phyloP scores from a whole-genome alignment of 1,140 invertebrate species.

The Grapholita molesta region DNA sequence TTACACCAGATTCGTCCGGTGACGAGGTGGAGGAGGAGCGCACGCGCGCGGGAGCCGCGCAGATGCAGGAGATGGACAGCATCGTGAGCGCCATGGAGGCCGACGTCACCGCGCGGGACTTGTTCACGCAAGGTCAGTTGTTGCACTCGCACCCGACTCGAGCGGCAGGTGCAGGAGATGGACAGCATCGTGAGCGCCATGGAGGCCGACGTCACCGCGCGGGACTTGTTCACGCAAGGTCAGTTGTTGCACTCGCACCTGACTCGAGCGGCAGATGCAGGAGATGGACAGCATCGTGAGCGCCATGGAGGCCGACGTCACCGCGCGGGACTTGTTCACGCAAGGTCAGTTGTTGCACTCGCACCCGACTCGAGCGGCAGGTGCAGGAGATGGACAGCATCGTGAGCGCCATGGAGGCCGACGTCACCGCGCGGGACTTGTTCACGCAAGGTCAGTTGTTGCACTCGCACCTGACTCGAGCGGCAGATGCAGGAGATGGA shows the following conservation, averaged over 20 bases:
- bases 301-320: background rate
- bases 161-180: background rate
- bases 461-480: background rate
- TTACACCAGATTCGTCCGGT: slow-evolving; percentile 34
- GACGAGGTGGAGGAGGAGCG: slow-evolving; percentile 37
- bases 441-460: slow-evolving; percentile 23
- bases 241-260: background rate
- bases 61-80: slow-evolving; percentile 72
- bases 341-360: background rate
- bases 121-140: slow-evolving; percentile 27
- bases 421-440: slow-evolving; percentile 27
- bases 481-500: background rate
- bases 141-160: background rate
- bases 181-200: background rate
- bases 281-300: background rate
- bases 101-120: slow-evolving; percentile 49
- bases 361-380: background rate
- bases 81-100: slow-evolving; percentile 80
- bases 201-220: background rate
- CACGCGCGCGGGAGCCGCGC: slow-evolving; percentile 60
- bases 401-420: background rate
- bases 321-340: slow-evolving; percentile 36
- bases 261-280: background rate
- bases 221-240: slow-evolving; percentile 34
- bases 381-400: background rate